Conservation (phyloP, 1,140 invertebrate species). For the Drosophila paulistorum region DNA sequence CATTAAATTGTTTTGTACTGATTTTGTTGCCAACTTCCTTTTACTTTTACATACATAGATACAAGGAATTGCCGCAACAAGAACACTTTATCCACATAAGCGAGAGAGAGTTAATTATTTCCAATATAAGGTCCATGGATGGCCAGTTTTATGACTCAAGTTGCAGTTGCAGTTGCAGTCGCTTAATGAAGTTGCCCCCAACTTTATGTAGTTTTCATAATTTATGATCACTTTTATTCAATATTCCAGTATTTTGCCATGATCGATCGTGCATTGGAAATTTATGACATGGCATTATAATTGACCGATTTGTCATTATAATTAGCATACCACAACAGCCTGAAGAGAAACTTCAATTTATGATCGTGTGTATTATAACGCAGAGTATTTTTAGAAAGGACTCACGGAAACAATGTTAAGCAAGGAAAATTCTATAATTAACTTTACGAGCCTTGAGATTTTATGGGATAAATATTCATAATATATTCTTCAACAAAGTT, state of each 20-base stretch:
- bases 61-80: slow-evolving; percentile 32
- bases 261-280: slow-evolving; percentile 67
- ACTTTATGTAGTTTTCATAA: slow-evolving; percentile 36
- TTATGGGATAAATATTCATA: slow-evolving; percentile 17
- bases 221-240: slow-evolving; percentile 75
- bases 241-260: slow-evolving; percentile 60
- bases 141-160: neutral
- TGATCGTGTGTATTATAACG: slow-evolving; percentile 34
- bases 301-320: slow-evolving; percentile 81
- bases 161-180: slow-evolving; percentile 2
- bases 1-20: slow-evolving; percentile 48
- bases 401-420: slow-evolving; percentile 2
- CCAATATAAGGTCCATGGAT: neutral
- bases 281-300: slow-evolving; percentile 80
- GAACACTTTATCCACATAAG: slow-evolving; percentile 24
- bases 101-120: slow-evolving; percentile 33
- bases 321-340: slow-evolving; percentile 52
- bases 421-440: slow-evolving; percentile 7
- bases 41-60: slow-evolving; percentile 56
- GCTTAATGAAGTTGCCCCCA: slow-evolving; percentile 58
- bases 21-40: slow-evolving; percentile 29
- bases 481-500: neutral
- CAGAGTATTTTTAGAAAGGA: slow-evolving; percentile 62
- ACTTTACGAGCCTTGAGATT: slow-evolving; percentile 18
- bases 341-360: slow-evolving; percentile 53